Percentiles rank a stretch among this genome's conserved stretches.
phyloP scores from a whole-genome alignment of 2,113 vertebrate genomes.

The Cyanoramphus novaezelandiae region DNA sequence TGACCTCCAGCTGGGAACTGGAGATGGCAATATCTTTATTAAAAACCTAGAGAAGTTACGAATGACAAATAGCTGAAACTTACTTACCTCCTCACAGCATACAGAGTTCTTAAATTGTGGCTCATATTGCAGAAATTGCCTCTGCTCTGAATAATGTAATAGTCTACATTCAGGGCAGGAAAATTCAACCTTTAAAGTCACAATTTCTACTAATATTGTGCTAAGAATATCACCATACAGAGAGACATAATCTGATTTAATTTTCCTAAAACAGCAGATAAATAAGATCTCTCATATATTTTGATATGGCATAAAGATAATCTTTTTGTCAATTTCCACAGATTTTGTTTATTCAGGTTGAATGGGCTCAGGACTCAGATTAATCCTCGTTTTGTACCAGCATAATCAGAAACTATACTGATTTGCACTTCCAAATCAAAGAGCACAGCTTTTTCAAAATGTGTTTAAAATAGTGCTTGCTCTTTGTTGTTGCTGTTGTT shows the following conservation, averaged over 20 bases:
- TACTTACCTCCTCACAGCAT: neutral
- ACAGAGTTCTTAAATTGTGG: neutral
- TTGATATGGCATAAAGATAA: neutral
- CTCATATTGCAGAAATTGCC: neutral
- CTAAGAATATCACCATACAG: neutral
- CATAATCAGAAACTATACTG: neutral
- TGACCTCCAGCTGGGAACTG: constrained; percentile 20
- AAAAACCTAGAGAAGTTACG: neutral
- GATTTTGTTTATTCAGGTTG: neutral
- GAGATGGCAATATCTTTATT: constrained; percentile 23
- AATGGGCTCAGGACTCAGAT: neutral
- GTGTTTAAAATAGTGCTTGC: neutral
- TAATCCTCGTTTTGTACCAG: neutral
- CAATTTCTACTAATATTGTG: neutral
- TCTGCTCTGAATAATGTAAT: neutral
- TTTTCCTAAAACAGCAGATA: neutral
- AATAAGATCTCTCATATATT: neutral
- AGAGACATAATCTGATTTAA: neutral
- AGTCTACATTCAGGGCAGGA: neutral
- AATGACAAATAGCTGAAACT: neutral
- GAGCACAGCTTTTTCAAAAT: neutral
- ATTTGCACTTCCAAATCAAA: neutral
- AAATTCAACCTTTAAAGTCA: neutral
- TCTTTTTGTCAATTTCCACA: neutral
- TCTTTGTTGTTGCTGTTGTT: neutral